Percentiles rank a stretch among this genome's conserved stretches.
Evolutionary conservation across 1,140 invertebrate genomes (phyloP).

Genomic region (Hypsibius dujardini): DNA sequence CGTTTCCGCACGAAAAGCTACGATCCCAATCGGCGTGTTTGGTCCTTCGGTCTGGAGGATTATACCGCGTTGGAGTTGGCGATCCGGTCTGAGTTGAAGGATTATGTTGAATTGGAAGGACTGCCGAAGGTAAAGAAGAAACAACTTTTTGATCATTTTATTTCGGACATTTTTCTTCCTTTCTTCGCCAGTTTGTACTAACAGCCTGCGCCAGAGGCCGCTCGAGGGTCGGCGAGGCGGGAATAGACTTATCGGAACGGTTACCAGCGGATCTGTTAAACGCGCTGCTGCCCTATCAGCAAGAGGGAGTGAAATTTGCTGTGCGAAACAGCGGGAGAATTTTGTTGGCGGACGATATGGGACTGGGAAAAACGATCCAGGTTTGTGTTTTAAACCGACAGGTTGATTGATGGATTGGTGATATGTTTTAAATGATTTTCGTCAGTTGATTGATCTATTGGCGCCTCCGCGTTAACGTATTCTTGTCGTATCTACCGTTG

Average conservation of each 20-base stretch:
- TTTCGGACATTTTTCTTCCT: too few species aligned
- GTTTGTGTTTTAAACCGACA: too few species aligned
- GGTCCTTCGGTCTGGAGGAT: not conserved
- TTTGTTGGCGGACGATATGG: conserved; percentile 86
- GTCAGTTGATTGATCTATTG: too few species aligned
- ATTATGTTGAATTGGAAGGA: not conserved
- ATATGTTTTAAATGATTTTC: too few species aligned
- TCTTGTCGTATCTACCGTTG: too few species aligned
- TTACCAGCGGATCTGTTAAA: conserved; percentile 42
- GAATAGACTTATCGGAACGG: conserved; percentile 40
- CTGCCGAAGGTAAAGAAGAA: not conserved
- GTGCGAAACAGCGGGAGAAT: conserved; percentile 31
- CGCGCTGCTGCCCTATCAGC: conserved; percentile 60
- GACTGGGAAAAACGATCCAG: conserved; percentile 91
- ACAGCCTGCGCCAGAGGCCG: not conserved
- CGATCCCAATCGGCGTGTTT: not conserved
- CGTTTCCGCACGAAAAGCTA: not conserved
- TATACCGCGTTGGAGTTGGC: not conserved
- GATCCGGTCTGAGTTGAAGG: not conserved
- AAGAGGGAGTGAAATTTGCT: conserved; percentile 45
- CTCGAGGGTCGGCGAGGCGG: not conserved
- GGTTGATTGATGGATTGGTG: too few species aligned
- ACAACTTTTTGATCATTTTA: too few species aligned
- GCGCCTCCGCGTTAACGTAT: too few species aligned
- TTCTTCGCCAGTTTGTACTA: not conserved